A percentile compares a stretch with the other conserved stretches of the same genome.
Evolutionary conservation across 1,140 invertebrate species (phyloP).

Genomic region (Hycleus phaleratus): DNA sequence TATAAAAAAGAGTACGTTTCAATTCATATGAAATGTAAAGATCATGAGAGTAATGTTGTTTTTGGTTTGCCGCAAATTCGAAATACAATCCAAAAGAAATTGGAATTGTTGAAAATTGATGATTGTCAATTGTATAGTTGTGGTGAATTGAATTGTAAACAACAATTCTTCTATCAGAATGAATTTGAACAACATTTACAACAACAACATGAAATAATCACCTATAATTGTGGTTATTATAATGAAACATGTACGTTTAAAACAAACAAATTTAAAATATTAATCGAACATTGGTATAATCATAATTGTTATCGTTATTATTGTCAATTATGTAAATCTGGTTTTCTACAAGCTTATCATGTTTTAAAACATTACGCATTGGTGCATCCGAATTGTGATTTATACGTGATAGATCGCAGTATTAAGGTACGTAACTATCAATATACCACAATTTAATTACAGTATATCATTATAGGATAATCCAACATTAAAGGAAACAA

Average conservation of each 20-base stretch:
- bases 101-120: neutral
- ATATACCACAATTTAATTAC: too few relatives aligned
- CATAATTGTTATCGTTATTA: constrained; percentile 23
- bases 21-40: neutral
- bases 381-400: constrained; percentile 17
- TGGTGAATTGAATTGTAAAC: neutral
- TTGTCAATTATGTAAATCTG: constrained; percentile 23
- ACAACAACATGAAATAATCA: neutral
- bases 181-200: constrained; percentile 22
- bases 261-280: neutral
- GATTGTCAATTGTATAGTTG: neutral
- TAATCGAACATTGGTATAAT: constrained; percentile 19
- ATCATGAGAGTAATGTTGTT: neutral
- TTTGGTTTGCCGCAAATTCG: neutral
- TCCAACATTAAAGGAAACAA: too few relatives aligned
- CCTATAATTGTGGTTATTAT: neutral
- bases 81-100: neutral
- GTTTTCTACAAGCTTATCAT: constrained; percentile 14
- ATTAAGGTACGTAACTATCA: too few relatives aligned
- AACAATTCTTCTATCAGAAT: constrained; percentile 21
- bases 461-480: too few relatives aligned
- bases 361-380: constrained; percentile 23
- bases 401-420: constrained; percentile 19
- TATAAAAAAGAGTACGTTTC: constrained; percentile 32
- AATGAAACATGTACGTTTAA: constrained; percentile 3